These are phyloP conservation scores for Blastobasis lacticolella DNA, from an alignment of 2,888 invertebrate genomes.

Conservation along the genomic window DNA sequence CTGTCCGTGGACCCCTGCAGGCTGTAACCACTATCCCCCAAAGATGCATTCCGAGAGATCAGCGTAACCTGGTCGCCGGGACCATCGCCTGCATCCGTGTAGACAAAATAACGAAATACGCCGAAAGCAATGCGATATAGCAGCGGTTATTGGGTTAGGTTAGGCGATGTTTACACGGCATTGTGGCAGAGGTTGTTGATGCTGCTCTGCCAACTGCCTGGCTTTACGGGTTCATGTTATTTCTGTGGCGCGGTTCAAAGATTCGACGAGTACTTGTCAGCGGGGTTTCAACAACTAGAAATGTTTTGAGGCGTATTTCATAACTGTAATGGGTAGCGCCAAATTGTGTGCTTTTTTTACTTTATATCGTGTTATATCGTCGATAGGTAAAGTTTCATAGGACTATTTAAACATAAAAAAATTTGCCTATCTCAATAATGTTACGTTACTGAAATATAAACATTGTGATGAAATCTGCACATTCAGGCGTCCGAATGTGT, in stretches of 20 bases:
- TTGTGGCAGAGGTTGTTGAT: conserved; percentile 60
- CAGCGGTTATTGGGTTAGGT: conserved; percentile 70
- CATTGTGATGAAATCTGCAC: too few relatives aligned
- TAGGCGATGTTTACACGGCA: conserved; percentile 58
- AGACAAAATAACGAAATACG: conserved; percentile 72
- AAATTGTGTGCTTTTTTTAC: too few relatives aligned
- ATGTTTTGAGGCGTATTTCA: too few relatives aligned
- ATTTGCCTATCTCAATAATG: too few relatives aligned
- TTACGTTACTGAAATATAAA: too few relatives aligned
- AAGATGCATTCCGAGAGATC: conserved; percentile 1
- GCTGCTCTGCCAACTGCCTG: conserved; percentile 57
- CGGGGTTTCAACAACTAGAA: too few relatives aligned
- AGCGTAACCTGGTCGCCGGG: conserved; percentile 35
- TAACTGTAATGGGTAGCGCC: too few relatives aligned
- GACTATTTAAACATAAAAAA: too few relatives aligned
- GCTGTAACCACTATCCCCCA: neutral
- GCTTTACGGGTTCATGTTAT: conserved; percentile 44
- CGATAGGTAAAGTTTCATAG: too few relatives aligned
- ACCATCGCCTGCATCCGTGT: conserved; percentile 69
- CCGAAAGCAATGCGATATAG: conserved; percentile 69
- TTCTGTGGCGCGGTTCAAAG: conserved; percentile 12
- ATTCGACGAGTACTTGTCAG: too few relatives aligned
- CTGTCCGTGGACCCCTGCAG: conserved; percentile 26
- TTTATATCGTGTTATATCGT: too few relatives aligned
- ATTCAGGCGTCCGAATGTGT: too few relatives aligned